Percentiles rank a stretch among this genome's conserved stretches.
Evolutionary conservation across 2,888 invertebrate genomes (phyloP).

Genomic region (Notodonta ziczac): DNA sequence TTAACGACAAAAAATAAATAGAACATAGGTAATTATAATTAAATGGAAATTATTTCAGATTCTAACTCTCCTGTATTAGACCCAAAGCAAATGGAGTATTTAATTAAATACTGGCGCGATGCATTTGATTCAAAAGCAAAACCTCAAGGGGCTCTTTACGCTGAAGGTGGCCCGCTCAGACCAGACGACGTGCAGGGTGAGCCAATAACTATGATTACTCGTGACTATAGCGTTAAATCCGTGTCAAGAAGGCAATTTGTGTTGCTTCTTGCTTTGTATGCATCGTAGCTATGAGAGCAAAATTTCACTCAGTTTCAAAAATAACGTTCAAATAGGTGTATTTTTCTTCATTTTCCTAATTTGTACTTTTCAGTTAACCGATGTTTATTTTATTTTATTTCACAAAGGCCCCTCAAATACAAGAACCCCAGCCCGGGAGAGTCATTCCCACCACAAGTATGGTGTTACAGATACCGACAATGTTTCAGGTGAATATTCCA

Average conservation of each 20-base stretch:
- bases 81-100: constrained; percentile 73
- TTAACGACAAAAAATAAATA: neutral
- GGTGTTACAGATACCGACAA: constrained; percentile 71
- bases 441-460: constrained; percentile 51
- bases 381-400: constrained; percentile 49
- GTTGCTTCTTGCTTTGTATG: constrained; percentile 70
- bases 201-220: constrained; percentile 26
- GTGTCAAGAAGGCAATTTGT: constrained; percentile 57
- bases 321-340: constrained; percentile 38
- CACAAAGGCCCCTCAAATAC: constrained; percentile 48
- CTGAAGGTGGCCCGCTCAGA: constrained; percentile 76
- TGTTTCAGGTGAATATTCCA: constrained; percentile 83
- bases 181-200: constrained; percentile 71
- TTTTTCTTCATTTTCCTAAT: constrained; percentile 52
- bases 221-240: constrained; percentile 31
- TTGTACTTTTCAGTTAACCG: constrained; percentile 52
- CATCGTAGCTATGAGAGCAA: constrained; percentile 60
- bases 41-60: constrained; percentile 30
- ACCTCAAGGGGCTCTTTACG: constrained; percentile 62
- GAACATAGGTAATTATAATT: no score
- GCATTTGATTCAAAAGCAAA: constrained; percentile 64
- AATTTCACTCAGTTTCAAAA: constrained; percentile 55
- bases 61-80: constrained; percentile 40
- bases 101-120: constrained; percentile 73
- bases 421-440: constrained; percentile 47